A percentile compares a stretch with the other conserved stretches of the same genome.
phyloP scores from a whole-genome alignment of 2,888 invertebrate species.

The Leptinotarsa rubiginosa region DNA sequence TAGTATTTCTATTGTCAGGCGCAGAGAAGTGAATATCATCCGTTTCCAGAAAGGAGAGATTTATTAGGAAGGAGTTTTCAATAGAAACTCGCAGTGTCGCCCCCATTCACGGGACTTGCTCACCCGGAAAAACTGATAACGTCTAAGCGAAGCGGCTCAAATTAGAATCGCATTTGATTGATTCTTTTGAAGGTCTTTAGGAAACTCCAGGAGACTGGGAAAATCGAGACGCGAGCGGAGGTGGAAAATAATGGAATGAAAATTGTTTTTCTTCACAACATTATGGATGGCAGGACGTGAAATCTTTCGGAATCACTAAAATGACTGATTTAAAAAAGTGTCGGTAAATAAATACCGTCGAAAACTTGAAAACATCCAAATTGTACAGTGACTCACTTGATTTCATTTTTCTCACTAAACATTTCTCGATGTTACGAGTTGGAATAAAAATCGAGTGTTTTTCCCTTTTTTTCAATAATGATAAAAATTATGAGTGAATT shows the following conservation, averaged over 20 bases:
- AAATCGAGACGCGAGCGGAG: slow-evolving; percentile 1
- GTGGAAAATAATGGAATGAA: not conserved
- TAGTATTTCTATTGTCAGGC: slow-evolving; percentile 48
- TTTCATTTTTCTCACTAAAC: too few relatives aligned
- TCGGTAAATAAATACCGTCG: too few relatives aligned
- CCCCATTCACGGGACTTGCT: slow-evolving; percentile 50
- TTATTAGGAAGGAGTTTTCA: slow-evolving; percentile 49
- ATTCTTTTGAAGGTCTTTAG: slow-evolving; percentile 44
- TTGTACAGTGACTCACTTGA: too few relatives aligned
- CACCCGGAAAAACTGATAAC: slow-evolving; percentile 60
- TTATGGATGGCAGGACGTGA: too few relatives aligned
- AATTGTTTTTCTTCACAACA: not conserved
- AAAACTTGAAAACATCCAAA: too few relatives aligned
- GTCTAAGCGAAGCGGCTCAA: slow-evolving; percentile 48
- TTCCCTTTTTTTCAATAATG: too few relatives aligned
- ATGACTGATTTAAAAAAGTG: too few relatives aligned
- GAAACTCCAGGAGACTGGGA: slow-evolving; percentile 9
- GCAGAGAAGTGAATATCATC: slow-evolving; percentile 49
- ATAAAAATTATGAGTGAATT: too few relatives aligned
- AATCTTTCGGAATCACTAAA: too few relatives aligned
- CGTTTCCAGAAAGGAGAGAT: slow-evolving; percentile 49
- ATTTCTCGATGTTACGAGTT: too few relatives aligned
- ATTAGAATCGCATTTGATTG: slow-evolving; percentile 52
- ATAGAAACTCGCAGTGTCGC: slow-evolving; percentile 49
- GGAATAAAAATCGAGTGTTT: too few relatives aligned